Conservation (phyloP, 2,888 invertebrate species). For the Nemoura dubitans region DNA sequence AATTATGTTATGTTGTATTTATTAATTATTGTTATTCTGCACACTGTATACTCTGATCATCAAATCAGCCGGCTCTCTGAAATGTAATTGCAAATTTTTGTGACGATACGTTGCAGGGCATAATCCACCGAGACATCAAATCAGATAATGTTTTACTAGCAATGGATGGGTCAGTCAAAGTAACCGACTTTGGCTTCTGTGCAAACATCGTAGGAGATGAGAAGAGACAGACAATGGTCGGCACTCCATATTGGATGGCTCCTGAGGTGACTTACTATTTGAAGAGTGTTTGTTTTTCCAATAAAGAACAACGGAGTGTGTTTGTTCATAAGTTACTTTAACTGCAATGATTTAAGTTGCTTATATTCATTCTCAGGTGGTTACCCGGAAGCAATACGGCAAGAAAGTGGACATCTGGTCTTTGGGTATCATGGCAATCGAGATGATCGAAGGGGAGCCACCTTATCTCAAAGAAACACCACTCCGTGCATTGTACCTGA, state of each 20-base stretch:
- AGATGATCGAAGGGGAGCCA: conserved; percentile 97
- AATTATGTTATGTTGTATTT: no score
- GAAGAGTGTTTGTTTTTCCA: not conserved
- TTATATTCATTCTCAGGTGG: no score
- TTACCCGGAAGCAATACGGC: conserved; percentile 91
- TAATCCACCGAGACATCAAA: conserved; percentile 95
- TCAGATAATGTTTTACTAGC: conserved; percentile 96
- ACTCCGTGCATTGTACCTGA: conserved; percentile 89
- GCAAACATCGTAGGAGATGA: conserved; percentile 95
- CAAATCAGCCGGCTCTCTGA: no score
- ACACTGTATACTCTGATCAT: no score
- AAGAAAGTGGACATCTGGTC: conserved; percentile 96
- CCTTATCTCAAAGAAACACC: conserved; percentile 97
- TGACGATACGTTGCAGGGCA: conserved; percentile 71
- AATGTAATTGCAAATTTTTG: no score
- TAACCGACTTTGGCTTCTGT: conserved; percentile 98
- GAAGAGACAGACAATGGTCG: conserved; percentile 96
- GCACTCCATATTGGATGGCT: conserved; percentile 99
- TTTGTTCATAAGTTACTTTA: no score
- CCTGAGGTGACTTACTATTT: conserved; percentile 69
- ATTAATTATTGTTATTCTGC: no score
- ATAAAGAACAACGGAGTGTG: not conserved
- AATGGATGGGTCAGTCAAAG: conserved; percentile 91
- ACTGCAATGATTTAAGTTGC: no score
- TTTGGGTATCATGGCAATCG: conserved; percentile 97